Percentiles rank a stretch among this genome's conserved stretches.
Evolutionary conservation across 2,113 vertebrate genomes (phyloP).

Genomic region (Siniperca knerii): DNA sequence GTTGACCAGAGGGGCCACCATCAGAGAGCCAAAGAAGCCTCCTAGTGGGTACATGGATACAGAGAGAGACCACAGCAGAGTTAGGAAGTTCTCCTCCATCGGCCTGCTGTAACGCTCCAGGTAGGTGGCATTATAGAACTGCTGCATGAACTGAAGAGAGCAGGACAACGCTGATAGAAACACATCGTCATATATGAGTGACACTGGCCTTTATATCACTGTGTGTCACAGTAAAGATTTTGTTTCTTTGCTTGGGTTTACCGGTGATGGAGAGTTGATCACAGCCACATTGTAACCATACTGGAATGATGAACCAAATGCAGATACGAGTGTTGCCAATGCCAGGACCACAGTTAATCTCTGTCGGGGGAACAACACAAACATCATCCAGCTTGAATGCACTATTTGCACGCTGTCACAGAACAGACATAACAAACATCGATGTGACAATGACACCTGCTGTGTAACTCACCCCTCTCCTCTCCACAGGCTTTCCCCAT

Average conservation of each 20-base stretch:
- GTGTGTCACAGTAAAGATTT: background rate
- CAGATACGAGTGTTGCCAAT: slow-evolving; percentile 85
- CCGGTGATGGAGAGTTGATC: slow-evolving; percentile 90
- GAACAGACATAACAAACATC: background rate
- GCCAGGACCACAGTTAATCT: slow-evolving; percentile 84
- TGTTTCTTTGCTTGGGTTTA: slow-evolving; percentile 65
- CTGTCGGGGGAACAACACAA: slow-evolving; percentile 76
- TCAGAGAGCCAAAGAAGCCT: slow-evolving; percentile 91
- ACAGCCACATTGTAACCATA: slow-evolving; percentile 95
- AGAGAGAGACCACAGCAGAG: slow-evolving; percentile 91
- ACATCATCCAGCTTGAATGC: slow-evolving; percentile 6
- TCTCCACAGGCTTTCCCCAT: slow-evolving; percentile 51
- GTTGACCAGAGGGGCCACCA: slow-evolving; percentile 92
- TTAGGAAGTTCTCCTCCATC: slow-evolving; percentile 74
- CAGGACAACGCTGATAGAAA: background rate
- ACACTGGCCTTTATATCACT: background rate
- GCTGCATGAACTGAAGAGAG: slow-evolving; percentile 87
- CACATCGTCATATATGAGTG: background rate
- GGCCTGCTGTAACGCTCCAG: slow-evolving; percentile 46
- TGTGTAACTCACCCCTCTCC: slow-evolving; percentile 77
- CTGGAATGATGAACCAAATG: slow-evolving; percentile 97
- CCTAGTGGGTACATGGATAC: slow-evolving; percentile 96
- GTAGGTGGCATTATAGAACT: slow-evolving; percentile 90
- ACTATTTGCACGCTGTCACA: background rate
- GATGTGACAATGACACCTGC: background rate